Base-by-base conservation (phyloP, 2,113 vertebrate genomes). In the Columba livia region DNA sequence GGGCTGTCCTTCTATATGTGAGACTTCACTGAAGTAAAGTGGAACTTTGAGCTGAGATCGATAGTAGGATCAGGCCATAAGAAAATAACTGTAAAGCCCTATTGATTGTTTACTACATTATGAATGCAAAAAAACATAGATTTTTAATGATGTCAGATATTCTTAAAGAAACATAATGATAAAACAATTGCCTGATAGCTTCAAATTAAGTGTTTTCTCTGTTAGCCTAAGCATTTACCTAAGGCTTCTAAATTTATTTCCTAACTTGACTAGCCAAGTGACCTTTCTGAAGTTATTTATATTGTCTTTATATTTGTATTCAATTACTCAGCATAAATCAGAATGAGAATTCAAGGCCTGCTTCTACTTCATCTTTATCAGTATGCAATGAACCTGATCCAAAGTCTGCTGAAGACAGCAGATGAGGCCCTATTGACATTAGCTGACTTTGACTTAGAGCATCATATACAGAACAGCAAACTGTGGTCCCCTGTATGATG, bases 301-400 rank as follows among this genome's bases (percentile, higher is more conserved):
- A 87, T 94, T 92, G 93, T 88, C 62, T 93, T 92, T 95, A 82
- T 82, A 73, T 93, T 95, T 95, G 91, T 90, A 96, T 94, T 94
- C 92, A 90, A 72, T 90, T 96, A 94, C 93, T 97, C 92, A 90
- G 85, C 94, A 88, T 96, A 96, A 96, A 93, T 96, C 88, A 96
- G 92, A 90, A 93, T 90, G 90, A 93, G 90, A 96, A 95, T 94
- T 91, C 91, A 93, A 94, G 85, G 64, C 93, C 15, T 57, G 8
- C n/a, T 93, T 95, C 66, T 88, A 15, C 57, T 95, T 96, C 62
- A 69, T 86, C 91, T 94, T 94, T 95, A 93, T 94, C 85, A 88
- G 90, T 84, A 91, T 93, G 72, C 88, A 94, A 86, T 42, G 11
- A 96, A 53, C 36, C 88, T 94, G 56, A 95, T 91, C 62, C 87